Evolutionary conservation across 2,888 invertebrate genomes (phyloP), one percentile per base, ranked within the genome.

Genomic region (Mylabris sibirica): DNA sequence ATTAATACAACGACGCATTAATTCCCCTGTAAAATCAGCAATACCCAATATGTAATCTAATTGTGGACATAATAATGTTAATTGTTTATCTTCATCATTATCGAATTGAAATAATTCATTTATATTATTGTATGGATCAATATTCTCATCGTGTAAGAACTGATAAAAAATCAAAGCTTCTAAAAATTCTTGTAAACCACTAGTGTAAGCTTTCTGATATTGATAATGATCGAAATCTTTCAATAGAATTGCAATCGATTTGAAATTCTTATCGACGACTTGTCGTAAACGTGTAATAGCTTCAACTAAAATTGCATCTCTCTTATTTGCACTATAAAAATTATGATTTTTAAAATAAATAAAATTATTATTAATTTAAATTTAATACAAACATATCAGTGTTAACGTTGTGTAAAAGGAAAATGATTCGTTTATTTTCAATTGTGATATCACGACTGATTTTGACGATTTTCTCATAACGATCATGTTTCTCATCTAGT

Each of bases 401-500:
- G 60, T 90, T 89, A 63, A 91, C 87, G 38, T 93, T 92, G 82
- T 97, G 97, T 22, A 97, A 84, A 12, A 94, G 84, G 82, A 96
- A 97, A 75, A 97, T 97, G 5, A 94, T 92, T 69, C 96, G 87
- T 82, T 97, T 97, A 84, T 96, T 95, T 80, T 96, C 95, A 74
- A 96, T 95, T 0, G 95, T 96, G 22, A 96, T 89, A 80, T 96
- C 96, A 30, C 96, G 87, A 71, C 93, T 90, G 0, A 92, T 82
- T 85, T 96, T 96, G 0, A 96, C 90, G 35, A 97, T 88, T 59
- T 94, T 86, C 81, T 97, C 97, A 78, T 93, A 90, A 71, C 93
- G 90, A 83, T 97, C 96, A 78, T 97, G 93, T 73, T 93, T 92
- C 0, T 87, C 87, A 76, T 94, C 95, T 44, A 97, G 83, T 79